Percentiles rank a stretch among this genome's conserved stretches.
These are phyloP conservation scores for Hydractinia echinata DNA, from an alignment of 30 jellyfish, hydroid and myxozoan genomes.

Conservation along the genomic window DNA sequence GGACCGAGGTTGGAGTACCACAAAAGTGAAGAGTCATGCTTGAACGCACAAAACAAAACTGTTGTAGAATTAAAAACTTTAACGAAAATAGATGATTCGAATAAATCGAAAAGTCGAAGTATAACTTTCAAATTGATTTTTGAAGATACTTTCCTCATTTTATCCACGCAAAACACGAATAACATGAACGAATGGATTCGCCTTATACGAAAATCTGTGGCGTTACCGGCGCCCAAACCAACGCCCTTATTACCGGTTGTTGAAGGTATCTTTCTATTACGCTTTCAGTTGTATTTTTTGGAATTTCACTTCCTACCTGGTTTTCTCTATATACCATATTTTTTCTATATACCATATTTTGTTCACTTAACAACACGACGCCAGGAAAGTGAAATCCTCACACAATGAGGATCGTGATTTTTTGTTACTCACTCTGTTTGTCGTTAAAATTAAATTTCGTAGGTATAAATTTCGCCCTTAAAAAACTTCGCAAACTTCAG, in stretches of 20 bases:
- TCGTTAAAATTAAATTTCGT: too few relatives aligned
- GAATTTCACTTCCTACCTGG: too few relatives aligned
- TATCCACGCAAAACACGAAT: slow-evolving; percentile 56
- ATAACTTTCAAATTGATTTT: slow-evolving; percentile 54
- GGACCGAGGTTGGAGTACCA: slow-evolving; percentile 77
- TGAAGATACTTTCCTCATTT: slow-evolving; percentile 53
- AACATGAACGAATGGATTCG: slow-evolving; percentile 79
- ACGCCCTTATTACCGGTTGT: neutral
- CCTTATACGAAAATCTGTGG: slow-evolving; percentile 46
- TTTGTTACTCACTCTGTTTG: too few relatives aligned
- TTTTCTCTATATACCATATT: too few relatives aligned
- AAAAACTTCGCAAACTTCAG: too few relatives aligned
- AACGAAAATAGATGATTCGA: slow-evolving; percentile 36
- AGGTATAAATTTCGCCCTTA: too few relatives aligned
- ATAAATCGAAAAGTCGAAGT: slow-evolving; percentile 62
- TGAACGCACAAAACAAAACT: slow-evolving; percentile 68
- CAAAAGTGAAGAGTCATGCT: slow-evolving; percentile 77
- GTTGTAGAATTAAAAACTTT: slow-evolving; percentile 64
- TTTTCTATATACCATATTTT: too few relatives aligned
- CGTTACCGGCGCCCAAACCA: slow-evolving; percentile 59
- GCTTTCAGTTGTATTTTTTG: too few relatives aligned
- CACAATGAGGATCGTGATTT: too few relatives aligned
- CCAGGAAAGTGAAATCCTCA: too few relatives aligned
- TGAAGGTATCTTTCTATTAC: neutral
- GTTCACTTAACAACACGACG: too few relatives aligned